Conservation (phyloP, 2,113 vertebrate species). For the Petrocephalus zakoni region DNA sequence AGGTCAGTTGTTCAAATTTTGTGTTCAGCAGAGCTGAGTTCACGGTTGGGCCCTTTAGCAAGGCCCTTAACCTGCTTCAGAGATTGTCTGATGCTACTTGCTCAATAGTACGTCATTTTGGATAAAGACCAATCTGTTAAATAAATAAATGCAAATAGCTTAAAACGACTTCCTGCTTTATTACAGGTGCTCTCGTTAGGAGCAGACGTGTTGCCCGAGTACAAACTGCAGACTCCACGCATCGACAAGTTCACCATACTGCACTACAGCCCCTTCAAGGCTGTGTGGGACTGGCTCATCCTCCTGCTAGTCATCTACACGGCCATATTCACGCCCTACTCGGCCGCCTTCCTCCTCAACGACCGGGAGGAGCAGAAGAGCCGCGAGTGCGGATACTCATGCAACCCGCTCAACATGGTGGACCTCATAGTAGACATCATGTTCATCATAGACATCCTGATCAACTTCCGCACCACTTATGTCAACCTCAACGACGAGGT, state of each 20-base stretch:
- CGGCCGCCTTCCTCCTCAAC: slow-evolving; percentile 94
- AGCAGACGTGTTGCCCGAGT: slow-evolving; percentile 94
- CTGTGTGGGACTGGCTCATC: slow-evolving; percentile 98
- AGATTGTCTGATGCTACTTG: not conserved
- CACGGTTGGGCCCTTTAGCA: not conserved
- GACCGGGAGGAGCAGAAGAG: slow-evolving; percentile 88
- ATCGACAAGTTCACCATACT: slow-evolving; percentile 98
- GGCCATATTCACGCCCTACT: slow-evolving; percentile 94
- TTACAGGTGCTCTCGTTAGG: slow-evolving; percentile 88
- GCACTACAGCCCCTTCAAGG: slow-evolving; percentile 98
- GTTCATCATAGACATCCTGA: slow-evolving; percentile 99
- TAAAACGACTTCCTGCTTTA: slow-evolving; percentile 6
- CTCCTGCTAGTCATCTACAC: slow-evolving; percentile 95
- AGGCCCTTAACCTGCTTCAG: not conserved
- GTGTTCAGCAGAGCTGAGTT: not conserved
- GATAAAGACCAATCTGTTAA: not conserved
- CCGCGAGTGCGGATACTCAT: slow-evolving; percentile 92
- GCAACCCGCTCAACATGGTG: slow-evolving; percentile 92
- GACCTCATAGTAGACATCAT: slow-evolving; percentile 99
- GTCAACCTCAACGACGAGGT: slow-evolving; percentile 97
- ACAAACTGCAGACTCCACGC: slow-evolving; percentile 94
- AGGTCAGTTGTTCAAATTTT: not conserved
- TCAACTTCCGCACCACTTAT: slow-evolving; percentile 98
- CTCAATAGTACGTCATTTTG: not conserved
- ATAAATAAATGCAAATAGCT: not conserved